Base-by-base conservation (phyloP, 2,888 invertebrate genomes). In the Deilephila elpenor region DNA sequence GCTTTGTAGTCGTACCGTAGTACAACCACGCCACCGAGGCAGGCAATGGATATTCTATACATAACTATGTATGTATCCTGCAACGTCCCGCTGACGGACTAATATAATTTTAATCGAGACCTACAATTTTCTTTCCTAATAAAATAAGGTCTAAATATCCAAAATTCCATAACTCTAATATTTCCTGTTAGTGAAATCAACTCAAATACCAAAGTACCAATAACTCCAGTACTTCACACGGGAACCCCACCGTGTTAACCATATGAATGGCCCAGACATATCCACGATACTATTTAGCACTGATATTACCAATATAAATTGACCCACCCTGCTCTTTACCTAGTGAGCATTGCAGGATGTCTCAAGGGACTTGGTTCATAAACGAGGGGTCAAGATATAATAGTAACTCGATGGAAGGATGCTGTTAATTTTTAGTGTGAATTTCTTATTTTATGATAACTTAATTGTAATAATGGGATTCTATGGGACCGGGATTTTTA, bases 161-260 rank as follows among this genome's bases (percentile, higher is more conserved):
- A 44, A 11, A 44, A 44, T 44, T 1, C 14, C 3, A 44, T 44
- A 2, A 44, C 44, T 44, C 11, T 3, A 44, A 14, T 11, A 44
- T 44, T 44, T 44, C 44, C 44, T 44, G 44, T 44, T 11, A 14
- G 25, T 25, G 14, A 11, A n/a, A 62, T n/a, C 37, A 37, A 62
- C 51, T 25, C 34, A 73, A 34, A 77, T 78, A 80, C 83, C 82
- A 79, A 74, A 61, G 70, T 71, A 29, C 78, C n/a, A 75, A 76
- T 77, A 75, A 78, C 75, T 79, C 73, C 56, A 62, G 70, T 51
- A 71, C 85, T 91, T 93, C 93, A 88, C 93, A 93, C 93, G 93
- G 92, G 91, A 92, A 93, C 84, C 81, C 75, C 79, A 80, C 76
- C 74, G 92, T 88, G 93, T 86, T 93, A 92, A 93, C 87, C 82